These are phyloP conservation scores for Pristionchus japonicus DNA, from an alignment of 2,888 invertebrate genomes.

Conservation along the genomic window DNA sequence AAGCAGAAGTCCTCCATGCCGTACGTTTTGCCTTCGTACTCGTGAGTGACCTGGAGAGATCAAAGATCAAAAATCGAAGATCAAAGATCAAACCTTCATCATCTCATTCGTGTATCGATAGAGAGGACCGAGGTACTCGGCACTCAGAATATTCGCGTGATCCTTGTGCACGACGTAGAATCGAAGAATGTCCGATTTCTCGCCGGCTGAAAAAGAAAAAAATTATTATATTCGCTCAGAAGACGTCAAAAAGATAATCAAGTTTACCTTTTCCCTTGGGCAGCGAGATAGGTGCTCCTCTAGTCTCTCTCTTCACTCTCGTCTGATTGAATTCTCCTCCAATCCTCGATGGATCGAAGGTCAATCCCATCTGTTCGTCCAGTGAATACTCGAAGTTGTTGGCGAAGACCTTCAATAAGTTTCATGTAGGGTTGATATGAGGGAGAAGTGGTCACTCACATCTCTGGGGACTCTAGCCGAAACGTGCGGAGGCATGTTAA, in stretches of 20 bases:
- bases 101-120: slow-evolving; percentile 72
- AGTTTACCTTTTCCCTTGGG: not conserved
- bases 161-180: slow-evolving; percentile 73
- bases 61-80: not conserved
- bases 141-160: slow-evolving; percentile 70
- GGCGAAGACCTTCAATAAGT: not conserved
- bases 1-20: slow-evolving; percentile 71
- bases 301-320: slow-evolving; percentile 34
- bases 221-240: not conserved
- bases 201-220: slow-evolving; percentile 55
- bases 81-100: slow-evolving; percentile 53
- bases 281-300: slow-evolving; percentile 33
- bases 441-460: not conserved
- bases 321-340: not conserved
- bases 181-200: slow-evolving; percentile 71
- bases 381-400: slow-evolving; percentile 5
- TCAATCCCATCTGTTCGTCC: slow-evolving; percentile 13
- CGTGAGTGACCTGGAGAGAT: slow-evolving; percentile 57
- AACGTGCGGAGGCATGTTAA: slow-evolving; percentile 37
- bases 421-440: not conserved
- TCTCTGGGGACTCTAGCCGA: not conserved
- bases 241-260: not conserved
- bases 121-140: slow-evolving; percentile 65
- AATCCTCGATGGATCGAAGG: not conserved
- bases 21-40: slow-evolving; percentile 63